Evolutionary conservation across 2,888 invertebrate species (phyloP).

Genomic region (Thymelicus sylvestris): DNA sequence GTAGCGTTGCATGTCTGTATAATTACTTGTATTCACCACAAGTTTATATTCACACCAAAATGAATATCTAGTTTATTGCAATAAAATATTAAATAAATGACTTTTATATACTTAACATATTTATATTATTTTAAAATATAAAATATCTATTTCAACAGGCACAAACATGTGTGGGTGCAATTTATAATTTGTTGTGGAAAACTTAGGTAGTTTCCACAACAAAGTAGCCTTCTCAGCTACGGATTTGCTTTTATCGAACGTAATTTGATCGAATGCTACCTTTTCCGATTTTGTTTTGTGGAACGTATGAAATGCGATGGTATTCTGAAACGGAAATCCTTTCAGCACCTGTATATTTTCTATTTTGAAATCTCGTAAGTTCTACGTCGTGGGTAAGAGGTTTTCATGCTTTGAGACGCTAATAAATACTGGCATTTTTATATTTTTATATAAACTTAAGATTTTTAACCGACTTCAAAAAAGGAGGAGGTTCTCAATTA

Average conservation of each 20-base stretch:
- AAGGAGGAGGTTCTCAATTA: too few relatives aligned
- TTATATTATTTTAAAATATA: too few relatives aligned
- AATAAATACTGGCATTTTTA: background rate
- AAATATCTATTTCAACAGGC: too few relatives aligned
- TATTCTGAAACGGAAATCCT: slow-evolving; percentile 11
- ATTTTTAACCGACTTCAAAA: too few relatives aligned
- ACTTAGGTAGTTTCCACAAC: slow-evolving; percentile 19
- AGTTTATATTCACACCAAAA: too few relatives aligned
- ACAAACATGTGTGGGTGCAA: background rate
- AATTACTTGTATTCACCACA: too few relatives aligned
- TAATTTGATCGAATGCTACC: slow-evolving; percentile 32
- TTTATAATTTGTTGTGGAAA: slow-evolving; percentile 19
- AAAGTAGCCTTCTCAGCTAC: slow-evolving; percentile 21
- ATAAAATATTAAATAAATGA: too few relatives aligned
- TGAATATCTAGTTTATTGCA: too few relatives aligned
- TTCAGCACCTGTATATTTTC: background rate
- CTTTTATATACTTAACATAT: too few relatives aligned
- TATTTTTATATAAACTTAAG: too few relatives aligned
- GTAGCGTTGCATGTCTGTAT: too few relatives aligned
- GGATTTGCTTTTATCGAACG: slow-evolving; percentile 32
- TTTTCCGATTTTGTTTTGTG: slow-evolving; percentile 27
- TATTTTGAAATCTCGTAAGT: slow-evolving; percentile 4
- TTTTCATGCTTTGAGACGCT: background rate
- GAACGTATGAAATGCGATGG: slow-evolving; percentile 12
- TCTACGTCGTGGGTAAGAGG: background rate